Conservation (phyloP, 2,888 invertebrate species). For the Clanis bilineata region DNA sequence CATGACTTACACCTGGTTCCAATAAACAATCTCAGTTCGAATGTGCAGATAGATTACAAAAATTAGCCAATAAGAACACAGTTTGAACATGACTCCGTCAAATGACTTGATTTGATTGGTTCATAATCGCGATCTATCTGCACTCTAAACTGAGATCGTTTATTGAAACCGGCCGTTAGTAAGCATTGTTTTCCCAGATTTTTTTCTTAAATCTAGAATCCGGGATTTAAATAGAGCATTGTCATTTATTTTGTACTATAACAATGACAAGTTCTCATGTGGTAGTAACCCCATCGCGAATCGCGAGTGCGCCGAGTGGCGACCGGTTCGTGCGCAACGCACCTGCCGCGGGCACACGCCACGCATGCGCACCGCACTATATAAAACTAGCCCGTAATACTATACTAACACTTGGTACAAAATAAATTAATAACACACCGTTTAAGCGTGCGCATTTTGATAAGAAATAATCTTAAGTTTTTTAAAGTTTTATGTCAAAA, state of each 20-base stretch:
- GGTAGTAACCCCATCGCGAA: neutral
- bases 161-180: no score
- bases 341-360: slow-evolving; percentile 80
- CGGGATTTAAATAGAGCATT: no score
- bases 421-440: slow-evolving; percentile 1
- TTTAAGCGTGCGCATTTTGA: neutral
- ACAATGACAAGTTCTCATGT: neutral
- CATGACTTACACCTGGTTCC: no score
- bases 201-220: no score
- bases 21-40: no score
- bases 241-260: neutral
- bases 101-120: no score
- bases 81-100: no score
- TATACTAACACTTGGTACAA: slow-evolving; percentile 3
- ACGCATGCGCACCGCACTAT: slow-evolving; percentile 50
- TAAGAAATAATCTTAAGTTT: neutral
- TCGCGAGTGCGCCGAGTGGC: neutral
- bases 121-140: no score
- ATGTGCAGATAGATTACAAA: no score
- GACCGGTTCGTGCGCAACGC: slow-evolving; percentile 39
- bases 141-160: no score
- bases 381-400: slow-evolving; percentile 10
- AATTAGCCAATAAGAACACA: no score
- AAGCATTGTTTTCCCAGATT: no score
- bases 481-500: neutral